Conservation (phyloP, 1,140 invertebrate genomes). For the Euwallacea similis region DNA sequence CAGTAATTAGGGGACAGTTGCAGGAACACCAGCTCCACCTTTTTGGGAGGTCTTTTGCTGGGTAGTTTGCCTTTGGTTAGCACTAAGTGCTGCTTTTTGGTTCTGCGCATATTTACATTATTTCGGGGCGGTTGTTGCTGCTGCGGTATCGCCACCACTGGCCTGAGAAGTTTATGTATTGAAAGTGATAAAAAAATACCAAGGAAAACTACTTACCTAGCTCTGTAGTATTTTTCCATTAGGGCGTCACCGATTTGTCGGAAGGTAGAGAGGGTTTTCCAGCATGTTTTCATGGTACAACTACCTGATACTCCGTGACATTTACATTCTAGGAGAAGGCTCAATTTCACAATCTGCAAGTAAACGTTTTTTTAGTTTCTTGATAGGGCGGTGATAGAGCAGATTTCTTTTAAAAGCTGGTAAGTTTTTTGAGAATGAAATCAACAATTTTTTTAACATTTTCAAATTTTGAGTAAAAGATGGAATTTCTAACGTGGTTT, state of each 20-base stretch:
- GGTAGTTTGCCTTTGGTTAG: constrained; percentile 50
- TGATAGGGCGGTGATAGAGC: too few species aligned
- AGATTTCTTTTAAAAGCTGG: too few species aligned
- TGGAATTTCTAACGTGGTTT: too few species aligned
- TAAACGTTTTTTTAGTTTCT: too few species aligned
- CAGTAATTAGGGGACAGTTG: constrained; percentile 93
- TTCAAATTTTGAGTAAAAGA: not conserved
- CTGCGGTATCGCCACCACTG: constrained; percentile 64
- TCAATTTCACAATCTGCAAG: constrained; percentile 80
- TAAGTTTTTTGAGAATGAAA: not conserved
- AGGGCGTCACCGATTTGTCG: constrained; percentile 79
- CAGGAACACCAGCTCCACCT: constrained; percentile 84
- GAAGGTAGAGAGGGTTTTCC: constrained; percentile 87
- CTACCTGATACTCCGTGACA: constrained; percentile 96
- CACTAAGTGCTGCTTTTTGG: constrained; percentile 45
- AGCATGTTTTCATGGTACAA: constrained; percentile 93
- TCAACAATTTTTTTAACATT: not conserved
- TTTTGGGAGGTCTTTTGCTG: constrained; percentile 63
- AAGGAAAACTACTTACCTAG: constrained; percentile 48
- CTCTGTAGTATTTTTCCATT: constrained; percentile 80
- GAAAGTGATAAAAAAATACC: not conserved
- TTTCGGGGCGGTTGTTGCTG: constrained; percentile 52
- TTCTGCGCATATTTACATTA: constrained; percentile 43
- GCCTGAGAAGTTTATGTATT: constrained; percentile 51
- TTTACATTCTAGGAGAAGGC: constrained; percentile 85